A percentile compares a stretch with the other conserved stretches of the same genome.
These are phyloP conservation scores for Lordiphosa fenestrarum DNA, from an alignment of 2,888 invertebrate species.

Conservation along the genomic window DNA sequence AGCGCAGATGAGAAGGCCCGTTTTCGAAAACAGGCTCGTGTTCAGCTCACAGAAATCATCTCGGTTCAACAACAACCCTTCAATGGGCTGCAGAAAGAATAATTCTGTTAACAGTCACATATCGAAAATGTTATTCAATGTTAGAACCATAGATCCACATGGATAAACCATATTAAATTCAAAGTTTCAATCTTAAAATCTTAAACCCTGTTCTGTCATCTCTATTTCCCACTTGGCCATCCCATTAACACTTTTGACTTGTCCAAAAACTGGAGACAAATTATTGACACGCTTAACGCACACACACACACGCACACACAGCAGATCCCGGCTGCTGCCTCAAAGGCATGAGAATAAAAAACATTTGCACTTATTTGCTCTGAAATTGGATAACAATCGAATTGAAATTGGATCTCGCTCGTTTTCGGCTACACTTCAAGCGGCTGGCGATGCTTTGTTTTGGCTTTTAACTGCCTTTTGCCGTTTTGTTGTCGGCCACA, in stretches of 20 bases:
- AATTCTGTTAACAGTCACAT: too few relatives aligned
- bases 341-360: conserved; percentile 70
- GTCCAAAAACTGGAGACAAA: conserved; percentile 50
- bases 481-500: conserved; percentile 41
- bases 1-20: too few relatives aligned
- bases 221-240: conserved; percentile 27
- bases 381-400: conserved; percentile 80
- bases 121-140: too few relatives aligned
- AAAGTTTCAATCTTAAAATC: too few relatives aligned
- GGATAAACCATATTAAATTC: too few relatives aligned
- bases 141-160: too few relatives aligned
- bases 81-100: too few relatives aligned
- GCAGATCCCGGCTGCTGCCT: conserved; percentile 29
- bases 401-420: conserved; percentile 79
- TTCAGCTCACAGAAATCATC: too few relatives aligned
- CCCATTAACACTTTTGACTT: conserved; percentile 46
- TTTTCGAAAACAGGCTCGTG: too few relatives aligned
- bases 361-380: conserved; percentile 77
- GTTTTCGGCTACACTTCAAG: conserved; percentile 66
- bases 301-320: conserved; percentile 13
- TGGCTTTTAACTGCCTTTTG: conserved; percentile 67
- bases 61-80: too few relatives aligned
- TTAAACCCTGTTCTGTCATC: too few relatives aligned
- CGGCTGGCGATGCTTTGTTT: conserved; percentile 57
- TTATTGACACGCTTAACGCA: conserved; percentile 63